Percentiles rank a stretch among this genome's conserved stretches.
Evolutionary conservation across 2,113 vertebrate genomes (phyloP).

Genomic region (Petaurus breviceps): DNA sequence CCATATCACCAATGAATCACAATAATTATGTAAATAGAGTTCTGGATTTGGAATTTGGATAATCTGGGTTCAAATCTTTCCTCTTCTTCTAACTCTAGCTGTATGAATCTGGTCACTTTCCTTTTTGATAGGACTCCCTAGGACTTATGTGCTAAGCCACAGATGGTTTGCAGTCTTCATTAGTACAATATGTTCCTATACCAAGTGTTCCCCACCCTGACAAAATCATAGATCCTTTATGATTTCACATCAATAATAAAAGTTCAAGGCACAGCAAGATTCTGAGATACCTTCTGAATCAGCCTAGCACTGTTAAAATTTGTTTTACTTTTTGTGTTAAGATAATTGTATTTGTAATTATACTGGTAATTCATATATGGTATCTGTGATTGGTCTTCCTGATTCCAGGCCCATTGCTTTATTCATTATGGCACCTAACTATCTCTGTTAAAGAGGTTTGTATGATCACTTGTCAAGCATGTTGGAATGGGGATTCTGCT

Average conservation of each 20-base stretch:
- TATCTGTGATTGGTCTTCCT: neutral
- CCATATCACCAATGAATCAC: neutral
- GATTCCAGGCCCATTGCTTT: neutral
- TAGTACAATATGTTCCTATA: neutral
- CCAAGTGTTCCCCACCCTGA: neutral
- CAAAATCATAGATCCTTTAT: constrained; percentile 29
- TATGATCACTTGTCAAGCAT: neutral
- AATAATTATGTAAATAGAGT: neutral
- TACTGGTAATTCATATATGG: neutral
- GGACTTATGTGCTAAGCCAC: neutral
- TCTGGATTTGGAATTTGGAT: neutral
- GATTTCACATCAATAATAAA: constrained; percentile 43
- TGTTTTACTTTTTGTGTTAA: constrained; percentile 36
- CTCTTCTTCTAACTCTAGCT: neutral
- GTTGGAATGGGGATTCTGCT: neutral
- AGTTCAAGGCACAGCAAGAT: neutral
- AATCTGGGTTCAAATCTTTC: neutral
- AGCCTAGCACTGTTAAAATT: neutral
- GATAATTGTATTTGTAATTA: constrained; percentile 24
- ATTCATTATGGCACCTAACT: neutral
- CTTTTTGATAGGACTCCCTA: neutral
- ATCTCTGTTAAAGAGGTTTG: neutral
- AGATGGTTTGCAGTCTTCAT: neutral
- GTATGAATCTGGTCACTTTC: neutral
- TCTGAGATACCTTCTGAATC: constrained; percentile 42